Base-by-base conservation (phyloP, 2,888 invertebrate species). In the Catocala nupta region DNA sequence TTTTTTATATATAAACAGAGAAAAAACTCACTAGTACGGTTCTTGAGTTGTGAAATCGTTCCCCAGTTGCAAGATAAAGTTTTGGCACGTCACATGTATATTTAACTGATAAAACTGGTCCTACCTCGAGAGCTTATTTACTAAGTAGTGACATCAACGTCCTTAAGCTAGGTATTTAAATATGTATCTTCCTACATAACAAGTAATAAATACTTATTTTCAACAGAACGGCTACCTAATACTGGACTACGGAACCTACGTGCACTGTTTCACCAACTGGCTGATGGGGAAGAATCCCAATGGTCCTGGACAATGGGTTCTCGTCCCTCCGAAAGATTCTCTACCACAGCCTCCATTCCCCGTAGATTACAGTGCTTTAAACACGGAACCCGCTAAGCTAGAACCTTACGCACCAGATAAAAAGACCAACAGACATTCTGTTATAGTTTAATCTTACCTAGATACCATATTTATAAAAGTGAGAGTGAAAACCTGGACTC, bases 351-450 rank as follows among this genome's bases (percentile, higher is more conserved):
- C 95, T 1, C 95, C 95, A 10, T 97, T 96, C 83, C 97, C 97
- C 3, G 96, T 97, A 57, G 97, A 97, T 92, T 97, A 97, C 89
- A 96, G 96, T 80, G 96, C 96, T 34, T 92, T 97, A 70, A 96
- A 96, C 89, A 95, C 96, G 3, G 95, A 96, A 76, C 96, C 96
- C 63, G 96, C 95, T 63, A 96, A 96, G 82, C 87, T 96, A 66
- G 96, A 96, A 87, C 96, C 96, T 69, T 97, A 96, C 80, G 95
- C 93, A 72, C 96, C 96, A 5, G 95, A 96, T 82, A 96, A 95
- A 78, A 96, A 96, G 86, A 96, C 96, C 57, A 96, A 96, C 84
- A 93, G 96, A 83, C 95, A 96, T 87, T 96, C 96, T 68, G 96
- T 96, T 71, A 95, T 96, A 78, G 96, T 96, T 61, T 96, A 69